These are phyloP conservation scores for Anabas testudineus DNA, from an alignment of 2,797 vertebrate species.

Conservation along the genomic window DNA sequence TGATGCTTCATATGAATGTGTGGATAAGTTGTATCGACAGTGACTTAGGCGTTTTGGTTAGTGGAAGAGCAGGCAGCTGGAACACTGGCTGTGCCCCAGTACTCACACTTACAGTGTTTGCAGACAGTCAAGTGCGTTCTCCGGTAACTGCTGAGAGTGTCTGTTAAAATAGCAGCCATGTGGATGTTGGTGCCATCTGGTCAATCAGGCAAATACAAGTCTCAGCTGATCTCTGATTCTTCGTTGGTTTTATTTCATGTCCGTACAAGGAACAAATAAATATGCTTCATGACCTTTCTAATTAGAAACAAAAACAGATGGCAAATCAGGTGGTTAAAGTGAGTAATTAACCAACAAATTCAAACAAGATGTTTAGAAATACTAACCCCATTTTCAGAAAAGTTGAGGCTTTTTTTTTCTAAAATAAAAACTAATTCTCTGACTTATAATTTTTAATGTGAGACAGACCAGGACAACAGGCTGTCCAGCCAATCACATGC, in stretches of 20 bases:
- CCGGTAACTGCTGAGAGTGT: slow-evolving; percentile 2
- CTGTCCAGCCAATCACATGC: too few relatives aligned
- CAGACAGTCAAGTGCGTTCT: slow-evolving; percentile 16
- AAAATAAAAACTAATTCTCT: too few relatives aligned
- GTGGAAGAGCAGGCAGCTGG: not conserved
- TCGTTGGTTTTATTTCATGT: slow-evolving; percentile 6
- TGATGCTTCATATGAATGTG: not conserved
- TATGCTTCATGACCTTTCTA: not conserved
- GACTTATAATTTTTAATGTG: too few relatives aligned
- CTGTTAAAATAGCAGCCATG: slow-evolving; percentile 1
- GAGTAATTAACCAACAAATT: too few relatives aligned
- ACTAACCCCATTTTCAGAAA: too few relatives aligned
- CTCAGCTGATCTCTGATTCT: not conserved
- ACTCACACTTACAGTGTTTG: slow-evolving; percentile 2
- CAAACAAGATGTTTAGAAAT: too few relatives aligned
- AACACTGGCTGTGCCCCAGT: slow-evolving; percentile 6
- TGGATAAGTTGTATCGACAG: not conserved
- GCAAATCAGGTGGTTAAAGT: too few relatives aligned
- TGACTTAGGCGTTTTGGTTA: not conserved
- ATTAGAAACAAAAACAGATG: too few relatives aligned
- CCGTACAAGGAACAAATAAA: not conserved
- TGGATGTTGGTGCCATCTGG: not conserved
- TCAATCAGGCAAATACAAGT: not conserved
- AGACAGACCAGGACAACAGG: too few relatives aligned
- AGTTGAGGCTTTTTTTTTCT: too few relatives aligned